phyloP scores from a whole-genome alignment of 30 jellyfish, hydroid and myxozoan genomes.

The Aurelia aurita complex sp. Pacific region DNA sequence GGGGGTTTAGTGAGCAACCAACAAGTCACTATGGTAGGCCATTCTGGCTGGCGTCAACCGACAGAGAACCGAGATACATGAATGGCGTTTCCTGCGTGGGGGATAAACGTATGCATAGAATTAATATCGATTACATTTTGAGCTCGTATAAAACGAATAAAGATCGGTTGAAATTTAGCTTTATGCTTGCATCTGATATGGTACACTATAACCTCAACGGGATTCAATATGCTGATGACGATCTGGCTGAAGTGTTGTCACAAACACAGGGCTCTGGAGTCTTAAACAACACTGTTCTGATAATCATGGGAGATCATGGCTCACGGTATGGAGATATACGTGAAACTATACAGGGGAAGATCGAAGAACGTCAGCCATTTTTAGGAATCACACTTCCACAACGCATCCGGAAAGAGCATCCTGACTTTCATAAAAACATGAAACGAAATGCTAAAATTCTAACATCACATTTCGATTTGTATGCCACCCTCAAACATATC shows the following conservation, averaged over 20 bases:
- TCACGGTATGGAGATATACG: slow-evolving; percentile 47
- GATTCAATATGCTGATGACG: slow-evolving; percentile 40
- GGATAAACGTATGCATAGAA: slow-evolving; percentile 8
- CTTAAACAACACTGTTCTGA: slow-evolving; percentile 61
- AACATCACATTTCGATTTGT: slow-evolving; percentile 66
- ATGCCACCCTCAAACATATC: slow-evolving; percentile 51
- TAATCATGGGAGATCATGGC: slow-evolving; percentile 84
- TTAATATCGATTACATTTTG: slow-evolving; percentile 32
- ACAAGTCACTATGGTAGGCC: slow-evolving; percentile 66
- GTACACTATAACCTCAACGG: slow-evolving; percentile 35
- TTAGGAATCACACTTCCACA: slow-evolving; percentile 65
- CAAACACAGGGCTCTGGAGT: slow-evolving; percentile 15
- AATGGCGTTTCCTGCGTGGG: slow-evolving; percentile 33
- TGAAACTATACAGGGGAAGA: slow-evolving; percentile 52
- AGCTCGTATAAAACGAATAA: slow-evolving; percentile 23
- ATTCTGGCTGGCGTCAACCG: slow-evolving; percentile 45
- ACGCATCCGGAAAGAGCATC: slow-evolving; percentile 18
- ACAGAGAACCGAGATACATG: neutral
- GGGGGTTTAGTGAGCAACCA: slow-evolving; percentile 66
- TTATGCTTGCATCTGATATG: slow-evolving; percentile 1
- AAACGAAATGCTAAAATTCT: slow-evolving; percentile 30
- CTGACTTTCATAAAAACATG: slow-evolving; percentile 25
- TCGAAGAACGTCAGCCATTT: slow-evolving; percentile 82
- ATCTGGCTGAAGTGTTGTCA: slow-evolving; percentile 24
- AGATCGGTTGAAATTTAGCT: slow-evolving; percentile 18